Evolutionary conservation across 2,797 vertebrate species (phyloP).

Genomic region (Fratercula arctica): DNA sequence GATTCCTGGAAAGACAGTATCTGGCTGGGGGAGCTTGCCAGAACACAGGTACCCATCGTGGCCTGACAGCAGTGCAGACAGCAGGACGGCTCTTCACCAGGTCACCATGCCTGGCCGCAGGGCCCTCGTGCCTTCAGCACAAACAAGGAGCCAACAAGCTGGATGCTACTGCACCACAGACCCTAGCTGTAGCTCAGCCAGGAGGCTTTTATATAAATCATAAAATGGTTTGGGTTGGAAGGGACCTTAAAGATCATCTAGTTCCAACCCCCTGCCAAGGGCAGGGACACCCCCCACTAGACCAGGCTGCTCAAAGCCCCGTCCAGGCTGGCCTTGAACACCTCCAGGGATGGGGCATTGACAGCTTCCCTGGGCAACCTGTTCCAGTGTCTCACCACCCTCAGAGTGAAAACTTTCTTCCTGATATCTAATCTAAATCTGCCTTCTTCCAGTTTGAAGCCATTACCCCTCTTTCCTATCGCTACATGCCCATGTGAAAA

Average conservation of each 20-base stretch:
- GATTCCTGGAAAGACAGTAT: neutral
- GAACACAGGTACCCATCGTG: rapidly evolving
- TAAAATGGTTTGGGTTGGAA: neutral
- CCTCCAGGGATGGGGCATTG: neutral
- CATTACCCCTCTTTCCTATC: neutral
- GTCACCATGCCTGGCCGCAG: rapidly evolving
- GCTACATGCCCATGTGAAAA: neutral
- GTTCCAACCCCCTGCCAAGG: neutral
- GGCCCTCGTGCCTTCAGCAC: too few species aligned
- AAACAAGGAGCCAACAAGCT: neutral
- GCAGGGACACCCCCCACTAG: neutral
- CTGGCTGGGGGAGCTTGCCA: neutral
- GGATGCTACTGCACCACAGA: rapidly evolving
- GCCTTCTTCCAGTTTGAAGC: neutral
- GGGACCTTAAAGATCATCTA: neutral
- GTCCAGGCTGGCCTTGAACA: neutral
- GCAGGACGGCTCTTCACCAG: neutral
- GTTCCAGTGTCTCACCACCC: neutral
- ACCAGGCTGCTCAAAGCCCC: neutral
- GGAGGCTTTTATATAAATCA: neutral
- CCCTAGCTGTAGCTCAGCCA: neutral
- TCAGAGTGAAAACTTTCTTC: neutral
- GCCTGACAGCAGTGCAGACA: neutral
- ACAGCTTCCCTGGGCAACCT: neutral
- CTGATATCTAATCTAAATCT: neutral